Percentiles rank a stretch among this genome's conserved stretches.
Conservation (phyloP, 30 jellyfish, hydroid and myxozoan species). For the Cassiopea andromeda region DNA sequence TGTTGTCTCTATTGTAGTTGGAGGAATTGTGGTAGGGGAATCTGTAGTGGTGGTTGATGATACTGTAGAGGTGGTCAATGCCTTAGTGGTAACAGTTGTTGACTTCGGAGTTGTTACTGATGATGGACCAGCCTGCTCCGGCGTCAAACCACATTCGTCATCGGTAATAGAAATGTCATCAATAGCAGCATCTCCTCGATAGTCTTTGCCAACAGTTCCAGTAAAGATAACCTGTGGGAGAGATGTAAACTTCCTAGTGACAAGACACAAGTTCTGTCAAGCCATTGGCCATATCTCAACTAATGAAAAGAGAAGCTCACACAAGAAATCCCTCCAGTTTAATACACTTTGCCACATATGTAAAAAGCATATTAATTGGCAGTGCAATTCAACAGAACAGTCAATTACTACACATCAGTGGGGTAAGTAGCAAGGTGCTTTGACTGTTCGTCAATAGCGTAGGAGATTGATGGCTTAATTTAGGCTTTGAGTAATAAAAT, state of each 20-base stretch:
- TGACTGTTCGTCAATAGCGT: too few relatives aligned
- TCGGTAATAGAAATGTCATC: conserved; percentile 49
- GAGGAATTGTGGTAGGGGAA: neutral
- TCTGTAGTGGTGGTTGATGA: neutral
- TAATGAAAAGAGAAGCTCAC: too few relatives aligned
- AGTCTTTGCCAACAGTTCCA: conserved; percentile 61
- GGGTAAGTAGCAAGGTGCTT: too few relatives aligned
- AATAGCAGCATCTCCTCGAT: conserved; percentile 74
- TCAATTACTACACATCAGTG: too few relatives aligned
- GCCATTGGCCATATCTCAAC: too few relatives aligned
- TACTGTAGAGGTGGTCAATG: neutral
- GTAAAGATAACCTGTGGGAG: conserved; percentile 46
- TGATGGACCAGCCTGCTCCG: conserved; percentile 44
- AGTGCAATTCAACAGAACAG: too few relatives aligned
- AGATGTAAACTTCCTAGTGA: neutral
- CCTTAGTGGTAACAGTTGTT: neutral
- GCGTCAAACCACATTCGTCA: conserved; percentile 33
- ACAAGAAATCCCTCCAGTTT: too few relatives aligned
- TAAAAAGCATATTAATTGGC: too few relatives aligned
- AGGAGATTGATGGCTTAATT: too few relatives aligned
- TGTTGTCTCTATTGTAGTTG: neutral
- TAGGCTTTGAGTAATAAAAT: too few relatives aligned
- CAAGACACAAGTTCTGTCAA: too few relatives aligned
- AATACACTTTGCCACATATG: too few relatives aligned
- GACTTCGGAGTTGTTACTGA: neutral